Evolutionary conservation across 2,113 vertebrate genomes (phyloP).

Genomic region (Columbina picui): DNA sequence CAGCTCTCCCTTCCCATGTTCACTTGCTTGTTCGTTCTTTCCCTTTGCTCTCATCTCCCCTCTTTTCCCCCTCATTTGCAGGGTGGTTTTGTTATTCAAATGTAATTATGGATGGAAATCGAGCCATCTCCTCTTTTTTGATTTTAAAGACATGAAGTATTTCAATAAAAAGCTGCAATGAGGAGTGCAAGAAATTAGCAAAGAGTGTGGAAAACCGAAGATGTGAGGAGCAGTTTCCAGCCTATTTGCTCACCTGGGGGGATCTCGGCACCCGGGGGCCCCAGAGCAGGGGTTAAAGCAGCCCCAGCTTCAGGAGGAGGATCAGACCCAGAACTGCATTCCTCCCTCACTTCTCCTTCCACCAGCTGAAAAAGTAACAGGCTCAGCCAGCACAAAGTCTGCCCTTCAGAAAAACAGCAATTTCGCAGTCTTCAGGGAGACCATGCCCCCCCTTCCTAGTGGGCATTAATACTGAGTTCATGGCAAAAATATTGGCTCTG

Average conservation of each 20-base stretch:
- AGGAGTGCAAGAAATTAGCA: constrained; percentile 1
- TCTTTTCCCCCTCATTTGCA: background rate
- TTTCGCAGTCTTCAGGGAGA: background rate
- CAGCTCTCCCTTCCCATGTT: background rate
- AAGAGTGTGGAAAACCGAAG: background rate
- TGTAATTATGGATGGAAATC: constrained; percentile 41
- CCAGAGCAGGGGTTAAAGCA: background rate
- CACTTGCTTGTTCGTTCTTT: background rate
- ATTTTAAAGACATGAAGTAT: constrained; percentile 19
- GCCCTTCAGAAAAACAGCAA: background rate
- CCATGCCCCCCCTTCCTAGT: background rate
- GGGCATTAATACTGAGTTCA: background rate
- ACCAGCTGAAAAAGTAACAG: background rate
- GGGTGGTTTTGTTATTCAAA: constrained; percentile 41
- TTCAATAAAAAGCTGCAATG: constrained; percentile 22
- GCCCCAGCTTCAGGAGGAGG: background rate
- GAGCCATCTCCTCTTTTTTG: background rate
- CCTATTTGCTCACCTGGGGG: background rate
- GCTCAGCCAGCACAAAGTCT: background rate
- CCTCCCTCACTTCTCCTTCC: background rate
- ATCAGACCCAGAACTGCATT: background rate
- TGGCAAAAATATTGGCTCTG: background rate
- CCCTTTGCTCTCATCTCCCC: background rate
- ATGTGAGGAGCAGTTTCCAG: background rate
- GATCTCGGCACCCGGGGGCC: background rate